Evolutionary conservation across 2,888 invertebrate genomes (phyloP).

Genomic region (Melikaiella ostensackeni): DNA sequence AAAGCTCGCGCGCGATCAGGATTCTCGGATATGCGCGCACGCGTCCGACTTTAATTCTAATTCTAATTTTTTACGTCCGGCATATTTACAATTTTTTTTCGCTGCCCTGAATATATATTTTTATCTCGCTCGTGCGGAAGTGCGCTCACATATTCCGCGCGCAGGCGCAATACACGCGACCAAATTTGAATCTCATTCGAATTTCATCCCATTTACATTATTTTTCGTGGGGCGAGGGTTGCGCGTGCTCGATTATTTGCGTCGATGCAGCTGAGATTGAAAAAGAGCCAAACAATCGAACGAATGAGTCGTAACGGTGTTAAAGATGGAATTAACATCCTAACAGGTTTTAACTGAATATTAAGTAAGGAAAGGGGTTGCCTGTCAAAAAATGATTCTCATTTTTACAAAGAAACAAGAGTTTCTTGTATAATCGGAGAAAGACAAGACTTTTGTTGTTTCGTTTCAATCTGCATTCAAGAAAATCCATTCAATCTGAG

Average conservation of each 20-base stretch:
- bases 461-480: slow-evolving; percentile 20
- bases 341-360: slow-evolving; percentile 40
- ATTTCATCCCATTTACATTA: slow-evolving; percentile 62
- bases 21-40: slow-evolving; percentile 65
- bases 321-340: slow-evolving; percentile 37
- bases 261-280: slow-evolving; percentile 39
- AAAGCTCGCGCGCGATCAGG: slow-evolving; percentile 28
- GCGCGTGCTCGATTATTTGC: slow-evolving; percentile 57
- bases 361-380: slow-evolving; percentile 25
- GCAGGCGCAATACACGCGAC: slow-evolving; percentile 43
- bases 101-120: slow-evolving; percentile 42
- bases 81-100: slow-evolving; percentile 43
- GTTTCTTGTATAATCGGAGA: slow-evolving; percentile 37
- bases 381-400: slow-evolving; percentile 27
- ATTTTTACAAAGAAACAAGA: slow-evolving; percentile 40
- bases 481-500: slow-evolving; percentile 36
- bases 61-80: slow-evolving; percentile 65
- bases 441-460: slow-evolving; percentile 39
- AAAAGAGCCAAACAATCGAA: slow-evolving; percentile 39
- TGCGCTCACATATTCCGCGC: slow-evolving; percentile 51
- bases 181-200: slow-evolving; percentile 63
- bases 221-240: slow-evolving; percentile 51
- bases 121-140: slow-evolving; percentile 43
- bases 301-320: slow-evolving; percentile 32
- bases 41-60: slow-evolving; percentile 71